Evolutionary conservation across 1,140 invertebrate genomes (phyloP), one percentile per base, ranked within the genome.

Genomic region (Radopholus similis): DNA sequence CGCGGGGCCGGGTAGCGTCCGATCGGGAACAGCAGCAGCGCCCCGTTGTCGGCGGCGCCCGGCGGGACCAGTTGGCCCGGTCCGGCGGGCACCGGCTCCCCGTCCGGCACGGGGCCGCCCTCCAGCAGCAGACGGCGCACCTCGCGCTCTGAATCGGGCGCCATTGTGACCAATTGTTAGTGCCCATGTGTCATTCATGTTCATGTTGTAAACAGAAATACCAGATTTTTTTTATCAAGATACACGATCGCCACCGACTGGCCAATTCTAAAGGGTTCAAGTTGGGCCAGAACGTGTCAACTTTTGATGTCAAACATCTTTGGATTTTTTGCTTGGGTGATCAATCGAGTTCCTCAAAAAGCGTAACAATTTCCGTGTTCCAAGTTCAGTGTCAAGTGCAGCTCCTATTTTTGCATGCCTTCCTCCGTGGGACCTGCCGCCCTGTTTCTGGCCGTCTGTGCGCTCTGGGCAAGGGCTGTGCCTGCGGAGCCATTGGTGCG

Each of bases 81-180:
- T 11, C 64, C 47, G 23, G 68, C 37, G n/a, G 51, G 51, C 35
- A 28, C 68, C 56, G 23, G 21, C 32, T n/a, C 18, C 5, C 40
- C 59, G 28, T 63, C 51, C 4, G 38, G 13, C 23, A 47, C 18
- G 8, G 59, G 11, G 37, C 30, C 34, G 13, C 63, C 49, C 18
- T 23, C 37, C 34, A 57, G 15, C 8, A 64, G 21, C 54, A 64
- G 57, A 65, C 63, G 59, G 47, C 59, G 59, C 11, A 49, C 28
- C 34, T 62, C 59, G 6, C 15, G n/a, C 11, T 62, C 59, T 62
- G 18, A 57, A 57, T 57, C 15, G 38, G 38, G 38, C 38, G 1
- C 11, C 38, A 42, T 42, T 1, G 11, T 18, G 18, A 42, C 38
- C 34, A 21, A 55, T 28, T 26, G 54, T 55, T 47, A n/a, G n/a